These are phyloP conservation scores for Corvus cornix DNA, from an alignment of 2,113 vertebrate genomes.

Conservation along the genomic window DNA sequence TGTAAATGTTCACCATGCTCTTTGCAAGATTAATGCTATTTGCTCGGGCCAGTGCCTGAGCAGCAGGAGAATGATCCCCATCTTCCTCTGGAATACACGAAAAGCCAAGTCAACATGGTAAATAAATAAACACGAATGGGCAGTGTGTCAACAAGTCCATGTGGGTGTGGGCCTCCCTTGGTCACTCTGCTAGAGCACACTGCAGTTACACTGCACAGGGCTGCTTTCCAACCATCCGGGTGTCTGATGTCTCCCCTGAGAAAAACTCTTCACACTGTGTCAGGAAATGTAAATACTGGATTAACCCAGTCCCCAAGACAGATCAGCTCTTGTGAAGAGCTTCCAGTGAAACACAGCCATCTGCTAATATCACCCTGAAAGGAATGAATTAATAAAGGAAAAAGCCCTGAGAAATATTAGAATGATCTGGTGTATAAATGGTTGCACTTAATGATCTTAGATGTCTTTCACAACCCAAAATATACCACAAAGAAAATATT, in stretches of 20 bases:
- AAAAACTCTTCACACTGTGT: neutral
- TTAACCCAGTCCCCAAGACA: neutral
- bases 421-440: neutral
- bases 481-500: neutral
- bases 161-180: neutral
- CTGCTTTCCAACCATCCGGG: neutral
- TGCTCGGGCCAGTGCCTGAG: conserved; percentile 35
- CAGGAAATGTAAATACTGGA: neutral
- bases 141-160: neutral
- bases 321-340: neutral
- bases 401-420: neutral
- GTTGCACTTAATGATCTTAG: neutral
- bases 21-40: conserved; percentile 58
- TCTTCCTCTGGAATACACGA: conserved; percentile 59
- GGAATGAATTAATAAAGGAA: neutral
- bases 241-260: neutral
- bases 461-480: neutral
- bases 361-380: neutral
- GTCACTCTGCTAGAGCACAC: neutral
- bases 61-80: neutral
- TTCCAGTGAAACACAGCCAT: neutral
- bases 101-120: conserved; percentile 2
- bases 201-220: neutral
- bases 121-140: neutral
- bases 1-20: conserved; percentile 75